Base-by-base conservation (phyloP, 1,140 invertebrate genomes). In the Drosophila murphyi region DNA sequence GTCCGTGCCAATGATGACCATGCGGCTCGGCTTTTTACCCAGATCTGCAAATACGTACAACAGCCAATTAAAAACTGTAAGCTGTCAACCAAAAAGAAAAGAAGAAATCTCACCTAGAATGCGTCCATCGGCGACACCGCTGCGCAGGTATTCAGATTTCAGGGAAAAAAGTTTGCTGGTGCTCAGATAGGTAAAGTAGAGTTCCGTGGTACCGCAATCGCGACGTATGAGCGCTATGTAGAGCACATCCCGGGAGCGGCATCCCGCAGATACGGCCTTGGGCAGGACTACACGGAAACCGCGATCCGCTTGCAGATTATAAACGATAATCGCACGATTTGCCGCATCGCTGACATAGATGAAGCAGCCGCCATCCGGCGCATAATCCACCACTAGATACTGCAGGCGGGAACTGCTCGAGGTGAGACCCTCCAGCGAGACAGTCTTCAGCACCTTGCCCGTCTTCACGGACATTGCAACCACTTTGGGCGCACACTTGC, bases 331-430 rank as follows among this genome's bases (percentile, higher is more conserved):
- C 0, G 95, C 94, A 12, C 94, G 90, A 8, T 93, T 93, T 1
- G 94, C 94, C 2, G 95, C 95, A 91, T 96, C 95, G 29, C 94
- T 94, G 1, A 96, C 93, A 76, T 95, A 95, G 7, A 95, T 88
- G 67, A 94, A 95, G 56, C 88, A 91, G 0, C 93, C 90, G 2
- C 93, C 94, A 64, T 95, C 93, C 8, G 82, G 79, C 0, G 83
- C 72, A 74, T 95, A 94, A 50, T 95, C 95, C n/a, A 95, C 93
- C 8, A 93, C 93, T 5, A 95, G 65, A 78, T 95, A 95, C 68
- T 95, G 95, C 3, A 95, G 76, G 1, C 94, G 92, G 0, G 94
- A 94, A 8, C 87, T 82, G 12, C 92, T 61, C 1, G 86, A 93
- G 2, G 93, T 93, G 2, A 95, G 81, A 0, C 92, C 91, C 10